Percentiles rank a stretch among this genome's conserved stretches.
These are phyloP conservation scores for Odobenus rosmarus DNA, from an alignment of 2,113 vertebrate species.

Conservation along the genomic window DNA sequence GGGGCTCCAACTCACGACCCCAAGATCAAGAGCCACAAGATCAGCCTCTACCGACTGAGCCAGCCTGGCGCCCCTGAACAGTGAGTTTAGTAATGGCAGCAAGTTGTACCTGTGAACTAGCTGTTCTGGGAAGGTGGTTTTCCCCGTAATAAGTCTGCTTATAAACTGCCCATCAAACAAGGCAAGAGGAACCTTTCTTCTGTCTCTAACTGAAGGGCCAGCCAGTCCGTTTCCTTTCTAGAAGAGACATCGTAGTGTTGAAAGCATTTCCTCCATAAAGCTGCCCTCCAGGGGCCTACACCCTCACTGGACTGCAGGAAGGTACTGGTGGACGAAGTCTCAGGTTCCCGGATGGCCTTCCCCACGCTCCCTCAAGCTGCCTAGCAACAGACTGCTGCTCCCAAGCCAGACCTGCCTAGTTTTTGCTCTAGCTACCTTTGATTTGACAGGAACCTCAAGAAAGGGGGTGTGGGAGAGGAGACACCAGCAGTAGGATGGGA, in stretches of 20 bases:
- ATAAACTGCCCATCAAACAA: background rate
- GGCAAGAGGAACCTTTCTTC: background rate
- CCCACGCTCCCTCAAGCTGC: background rate
- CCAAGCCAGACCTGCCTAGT: background rate
- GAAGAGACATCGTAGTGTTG: background rate
- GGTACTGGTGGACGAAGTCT: background rate
- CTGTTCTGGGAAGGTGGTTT: background rate
- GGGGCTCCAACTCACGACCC: background rate
- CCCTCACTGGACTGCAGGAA: background rate
- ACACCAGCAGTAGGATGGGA: background rate
- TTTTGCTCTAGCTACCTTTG: background rate
- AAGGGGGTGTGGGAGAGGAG: fast-evolving
- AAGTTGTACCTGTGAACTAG: background rate
- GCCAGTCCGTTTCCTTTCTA: background rate
- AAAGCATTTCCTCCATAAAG: background rate
- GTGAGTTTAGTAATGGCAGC: background rate
- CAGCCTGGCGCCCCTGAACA: background rate
- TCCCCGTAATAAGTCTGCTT: background rate
- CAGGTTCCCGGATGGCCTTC: background rate
- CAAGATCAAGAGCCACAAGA: background rate
- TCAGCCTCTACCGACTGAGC: background rate
- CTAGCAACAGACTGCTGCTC: background rate
- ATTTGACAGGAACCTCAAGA: background rate
- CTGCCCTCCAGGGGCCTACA: too few relatives aligned
- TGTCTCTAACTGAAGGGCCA: background rate